These are phyloP conservation scores for Hyposmocoma kahamanoa DNA, from an alignment of 1,140 invertebrate species.

Conservation along the genomic window DNA sequence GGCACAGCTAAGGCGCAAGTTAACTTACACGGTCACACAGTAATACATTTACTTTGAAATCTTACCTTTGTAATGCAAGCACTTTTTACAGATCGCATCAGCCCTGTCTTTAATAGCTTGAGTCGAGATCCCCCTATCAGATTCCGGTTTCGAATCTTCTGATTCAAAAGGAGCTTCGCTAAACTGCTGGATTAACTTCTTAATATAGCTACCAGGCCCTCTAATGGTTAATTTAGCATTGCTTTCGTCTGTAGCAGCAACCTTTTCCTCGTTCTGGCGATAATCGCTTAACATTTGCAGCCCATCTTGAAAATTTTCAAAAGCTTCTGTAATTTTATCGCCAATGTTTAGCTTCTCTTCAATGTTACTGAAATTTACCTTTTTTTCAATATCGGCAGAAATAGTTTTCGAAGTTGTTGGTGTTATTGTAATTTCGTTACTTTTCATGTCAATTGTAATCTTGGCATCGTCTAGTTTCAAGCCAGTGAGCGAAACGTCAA, in stretches of 20 bases:
- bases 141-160: slow-evolving; percentile 52
- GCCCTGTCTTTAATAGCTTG: slow-evolving; percentile 57
- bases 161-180: slow-evolving; percentile 62
- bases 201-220: slow-evolving; percentile 64
- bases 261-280: slow-evolving; percentile 16
- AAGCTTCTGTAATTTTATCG: slow-evolving; percentile 42
- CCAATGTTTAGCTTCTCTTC: slow-evolving; percentile 53
- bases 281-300: slow-evolving; percentile 33
- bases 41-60: slow-evolving; percentile 39
- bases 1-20: no score
- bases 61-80: slow-evolving; percentile 70
- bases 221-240: slow-evolving; percentile 51
- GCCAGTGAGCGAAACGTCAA: slow-evolving; percentile 56
- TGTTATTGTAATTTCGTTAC: slow-evolving; percentile 58
- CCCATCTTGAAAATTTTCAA: slow-evolving; percentile 47
- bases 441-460: slow-evolving; percentile 55
- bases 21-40: no score
- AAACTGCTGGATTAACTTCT: slow-evolving; percentile 68
- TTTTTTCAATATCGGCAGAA: slow-evolving; percentile 25
- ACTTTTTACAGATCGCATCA: slow-evolving; percentile 71
- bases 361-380: slow-evolving; percentile 33
- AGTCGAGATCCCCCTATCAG: slow-evolving; percentile 37
- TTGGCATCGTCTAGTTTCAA: slow-evolving; percentile 52
- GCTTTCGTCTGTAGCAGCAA: slow-evolving; percentile 30
- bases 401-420: slow-evolving; percentile 48